phyloP scores from a whole-genome alignment of 2,888 invertebrate species.

The Napeogenes inachia region DNA sequence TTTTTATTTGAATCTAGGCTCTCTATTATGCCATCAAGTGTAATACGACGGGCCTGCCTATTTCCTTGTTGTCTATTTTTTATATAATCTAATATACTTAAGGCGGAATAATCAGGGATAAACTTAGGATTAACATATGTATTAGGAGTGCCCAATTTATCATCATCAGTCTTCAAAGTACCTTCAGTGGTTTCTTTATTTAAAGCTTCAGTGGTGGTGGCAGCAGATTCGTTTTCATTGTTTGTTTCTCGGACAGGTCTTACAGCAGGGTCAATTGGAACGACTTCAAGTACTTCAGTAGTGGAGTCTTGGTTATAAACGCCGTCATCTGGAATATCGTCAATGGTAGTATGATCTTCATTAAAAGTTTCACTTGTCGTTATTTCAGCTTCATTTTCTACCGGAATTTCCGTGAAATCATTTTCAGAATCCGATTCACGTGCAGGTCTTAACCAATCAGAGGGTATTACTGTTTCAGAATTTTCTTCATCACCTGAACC shows the following conservation, averaged over 20 bases:
- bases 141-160: conserved; percentile 10
- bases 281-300: conserved; percentile 6
- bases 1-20: background rate
- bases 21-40: conserved; percentile 7
- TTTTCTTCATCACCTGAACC: conserved; percentile 4
- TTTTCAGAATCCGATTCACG: too few species aligned
- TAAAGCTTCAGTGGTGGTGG: conserved; percentile 22
- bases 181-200: conserved; percentile 19
- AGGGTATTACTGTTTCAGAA: background rate
- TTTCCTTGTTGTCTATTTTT: conserved; percentile 18
- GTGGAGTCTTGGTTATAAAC: background rate
- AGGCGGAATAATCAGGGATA: conserved; percentile 19
- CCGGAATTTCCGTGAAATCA: too few species aligned
- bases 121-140: conserved; percentile 19
- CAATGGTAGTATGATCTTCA: too few species aligned
- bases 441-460: background rate
- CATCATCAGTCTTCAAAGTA: conserved; percentile 1
- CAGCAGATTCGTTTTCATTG: conserved; percentile 3
- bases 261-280: background rate
- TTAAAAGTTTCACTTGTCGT: too few species aligned
- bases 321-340: too few species aligned
- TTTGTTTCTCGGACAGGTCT: conserved; percentile 15
- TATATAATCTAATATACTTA: conserved; percentile 23
- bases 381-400: too few species aligned
- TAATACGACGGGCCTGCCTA: conserved; percentile 19